phyloP scores from a whole-genome alignment of 2,797 vertebrate genomes.

The Valencia hispanica region DNA sequence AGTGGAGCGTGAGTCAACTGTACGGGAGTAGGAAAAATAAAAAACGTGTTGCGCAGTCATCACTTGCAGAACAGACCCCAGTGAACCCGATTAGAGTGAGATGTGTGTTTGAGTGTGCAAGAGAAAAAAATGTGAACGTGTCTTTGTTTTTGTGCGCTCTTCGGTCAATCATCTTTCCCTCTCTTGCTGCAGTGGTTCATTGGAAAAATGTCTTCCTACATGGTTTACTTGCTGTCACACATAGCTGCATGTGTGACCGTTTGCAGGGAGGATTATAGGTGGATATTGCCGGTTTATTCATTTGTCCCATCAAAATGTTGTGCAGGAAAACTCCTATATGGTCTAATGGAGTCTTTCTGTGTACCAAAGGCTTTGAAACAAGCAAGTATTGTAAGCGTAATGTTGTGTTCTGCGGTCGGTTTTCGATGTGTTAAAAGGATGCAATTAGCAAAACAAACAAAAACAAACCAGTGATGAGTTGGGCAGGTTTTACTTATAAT shows the following conservation, averaged over 20 bases:
- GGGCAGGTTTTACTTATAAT: not conserved
- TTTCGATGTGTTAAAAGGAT: slow-evolving; percentile 22
- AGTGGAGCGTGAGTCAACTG: slow-evolving; percentile 65
- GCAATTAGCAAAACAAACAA: slow-evolving; percentile 19
- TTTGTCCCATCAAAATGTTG: slow-evolving; percentile 33
- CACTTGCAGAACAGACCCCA: slow-evolving; percentile 59
- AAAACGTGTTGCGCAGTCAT: slow-evolving; percentile 69
- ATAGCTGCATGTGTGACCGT: slow-evolving; percentile 30
- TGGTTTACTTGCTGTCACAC: slow-evolving; percentile 47
- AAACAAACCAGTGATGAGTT: slow-evolving; percentile 3
- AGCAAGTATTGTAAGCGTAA: slow-evolving; percentile 4
- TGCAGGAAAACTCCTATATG: not conserved
- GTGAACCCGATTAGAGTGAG: slow-evolving; percentile 59
- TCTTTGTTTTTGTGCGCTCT: slow-evolving; percentile 41
- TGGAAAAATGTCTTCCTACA: slow-evolving; percentile 46
- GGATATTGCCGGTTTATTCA: slow-evolving; percentile 34
- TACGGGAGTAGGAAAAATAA: slow-evolving; percentile 67
- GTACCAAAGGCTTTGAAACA: not conserved
- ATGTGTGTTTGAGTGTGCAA: slow-evolving; percentile 18
- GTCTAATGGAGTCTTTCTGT: not conserved
- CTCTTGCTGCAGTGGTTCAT: slow-evolving; percentile 22
- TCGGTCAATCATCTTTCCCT: slow-evolving; percentile 57
- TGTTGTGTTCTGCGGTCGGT: slow-evolving; percentile 10
- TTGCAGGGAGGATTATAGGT: slow-evolving; percentile 43
- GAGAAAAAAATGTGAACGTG: slow-evolving; percentile 29